Conservation (phyloP, 2,113 vertebrate genomes). For the Corapipo altera region DNA sequence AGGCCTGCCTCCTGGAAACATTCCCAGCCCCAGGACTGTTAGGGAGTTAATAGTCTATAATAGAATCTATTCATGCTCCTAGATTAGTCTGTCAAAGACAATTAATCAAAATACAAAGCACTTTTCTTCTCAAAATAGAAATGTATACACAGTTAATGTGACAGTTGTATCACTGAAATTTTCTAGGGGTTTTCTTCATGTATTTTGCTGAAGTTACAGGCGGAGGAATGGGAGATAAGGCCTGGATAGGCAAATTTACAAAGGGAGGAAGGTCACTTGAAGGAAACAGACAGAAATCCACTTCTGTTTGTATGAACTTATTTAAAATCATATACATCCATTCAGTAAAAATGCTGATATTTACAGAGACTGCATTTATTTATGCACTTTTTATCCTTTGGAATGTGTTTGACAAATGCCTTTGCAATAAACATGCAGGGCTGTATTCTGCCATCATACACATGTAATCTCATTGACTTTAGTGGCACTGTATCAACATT, state of each 20-base stretch:
- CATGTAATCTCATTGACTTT: background rate
- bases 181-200: background rate
- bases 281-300: background rate
- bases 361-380: background rate
- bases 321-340: background rate
- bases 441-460: background rate
- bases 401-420: background rate
- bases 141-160: background rate
- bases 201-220: background rate
- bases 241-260: background rate
- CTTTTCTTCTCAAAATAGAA: background rate
- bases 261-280: background rate
- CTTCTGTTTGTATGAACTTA: background rate
- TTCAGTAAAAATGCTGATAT: background rate
- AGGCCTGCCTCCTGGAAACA: background rate
- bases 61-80: background rate
- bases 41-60: conserved; percentile 19
- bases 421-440: background rate
- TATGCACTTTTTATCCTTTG: background rate
- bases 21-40: background rate
- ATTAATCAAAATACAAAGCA: conserved; percentile 33
- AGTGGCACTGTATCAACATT: background rate
- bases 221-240: background rate
- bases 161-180: background rate
- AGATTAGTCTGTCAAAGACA: conserved; percentile 37